Evolutionary conservation across 92 coral and sea anemone species (phyloP).

Genomic region (Epizoanthus stellaris): DNA sequence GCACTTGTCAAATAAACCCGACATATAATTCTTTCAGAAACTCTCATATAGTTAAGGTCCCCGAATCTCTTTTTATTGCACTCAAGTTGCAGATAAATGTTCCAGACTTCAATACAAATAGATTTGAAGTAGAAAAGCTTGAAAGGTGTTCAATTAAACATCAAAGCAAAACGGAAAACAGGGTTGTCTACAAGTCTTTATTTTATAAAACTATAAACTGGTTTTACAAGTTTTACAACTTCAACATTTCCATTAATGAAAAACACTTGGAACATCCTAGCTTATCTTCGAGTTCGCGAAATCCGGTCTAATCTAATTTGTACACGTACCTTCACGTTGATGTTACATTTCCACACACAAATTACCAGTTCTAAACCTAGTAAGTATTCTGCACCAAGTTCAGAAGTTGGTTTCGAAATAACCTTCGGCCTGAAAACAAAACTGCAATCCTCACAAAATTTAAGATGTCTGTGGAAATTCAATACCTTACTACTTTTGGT

Average conservation of each 20-base stretch:
- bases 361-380: neutral
- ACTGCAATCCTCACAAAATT: neutral
- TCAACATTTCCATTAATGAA: neutral
- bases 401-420: neutral
- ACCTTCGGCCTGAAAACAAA: neutral
- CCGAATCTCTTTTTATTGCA: neutral
- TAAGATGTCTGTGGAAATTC: neutral
- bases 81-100: neutral
- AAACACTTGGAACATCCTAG: constrained; percentile 13
- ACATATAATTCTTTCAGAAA: constrained; percentile 3
- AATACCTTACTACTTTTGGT: constrained; percentile 10
- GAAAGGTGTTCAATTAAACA: neutral
- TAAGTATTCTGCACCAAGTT: too few relatives aligned
- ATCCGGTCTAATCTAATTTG: constrained; percentile 40
- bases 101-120: neutral
- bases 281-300: constrained; percentile 9
- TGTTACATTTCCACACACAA: neutral
- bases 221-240: neutral
- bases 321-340: neutral
- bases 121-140: neutral
- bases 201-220: constrained; percentile 24
- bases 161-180: neutral
- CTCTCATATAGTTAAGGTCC: neutral
- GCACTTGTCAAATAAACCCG: constrained; percentile 1
- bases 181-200: constrained; percentile 1